A percentile compares a stretch with the other conserved stretches of the same genome.
Conservation (phyloP, 2,113 vertebrate genomes). For the Aptenodytes patagonicus region DNA sequence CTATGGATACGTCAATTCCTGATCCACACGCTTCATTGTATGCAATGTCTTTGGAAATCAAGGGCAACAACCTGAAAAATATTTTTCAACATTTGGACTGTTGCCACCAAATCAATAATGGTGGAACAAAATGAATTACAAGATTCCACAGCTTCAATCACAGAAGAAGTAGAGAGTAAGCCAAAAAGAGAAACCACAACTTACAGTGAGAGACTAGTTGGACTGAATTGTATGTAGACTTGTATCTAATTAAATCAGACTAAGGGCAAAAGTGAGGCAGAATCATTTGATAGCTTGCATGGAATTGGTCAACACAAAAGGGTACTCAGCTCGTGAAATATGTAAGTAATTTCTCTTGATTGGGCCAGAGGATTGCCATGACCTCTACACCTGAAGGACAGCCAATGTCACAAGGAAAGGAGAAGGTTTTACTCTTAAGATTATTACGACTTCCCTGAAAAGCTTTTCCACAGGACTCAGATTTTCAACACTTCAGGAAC, state of each 20-base stretch:
- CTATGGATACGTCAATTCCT: conserved; percentile 68
- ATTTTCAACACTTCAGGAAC: not conserved
- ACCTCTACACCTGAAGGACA: conserved; percentile 1
- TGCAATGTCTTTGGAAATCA: conserved; percentile 74
- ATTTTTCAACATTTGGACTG: conserved; percentile 80
- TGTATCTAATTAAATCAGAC: conserved; percentile 76
- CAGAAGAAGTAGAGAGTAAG: conserved; percentile 69
- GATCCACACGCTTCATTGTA: conserved; percentile 69
- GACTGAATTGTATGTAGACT: conserved; percentile 69
- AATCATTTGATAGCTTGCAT: conserved; percentile 44
- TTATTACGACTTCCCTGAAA: not conserved
- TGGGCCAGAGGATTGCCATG: not conserved
- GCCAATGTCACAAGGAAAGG: not conserved
- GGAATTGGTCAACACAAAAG: conserved; percentile 54
- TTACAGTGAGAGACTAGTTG: conserved; percentile 72
- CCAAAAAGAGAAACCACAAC: conserved; percentile 75
- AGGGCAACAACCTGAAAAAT: conserved; percentile 78
- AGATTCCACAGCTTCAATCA: conserved; percentile 74
- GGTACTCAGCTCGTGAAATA: conserved; percentile 42
- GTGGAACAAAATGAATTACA: conserved; percentile 82
- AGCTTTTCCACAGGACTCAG: not conserved
- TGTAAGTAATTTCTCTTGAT: not conserved
- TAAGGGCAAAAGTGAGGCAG: conserved; percentile 63
- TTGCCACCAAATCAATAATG: conserved; percentile 83
- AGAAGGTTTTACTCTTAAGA: not conserved